Conservation (phyloP, 1,140 invertebrate genomes). For the Drosophila baimaii region DNA sequence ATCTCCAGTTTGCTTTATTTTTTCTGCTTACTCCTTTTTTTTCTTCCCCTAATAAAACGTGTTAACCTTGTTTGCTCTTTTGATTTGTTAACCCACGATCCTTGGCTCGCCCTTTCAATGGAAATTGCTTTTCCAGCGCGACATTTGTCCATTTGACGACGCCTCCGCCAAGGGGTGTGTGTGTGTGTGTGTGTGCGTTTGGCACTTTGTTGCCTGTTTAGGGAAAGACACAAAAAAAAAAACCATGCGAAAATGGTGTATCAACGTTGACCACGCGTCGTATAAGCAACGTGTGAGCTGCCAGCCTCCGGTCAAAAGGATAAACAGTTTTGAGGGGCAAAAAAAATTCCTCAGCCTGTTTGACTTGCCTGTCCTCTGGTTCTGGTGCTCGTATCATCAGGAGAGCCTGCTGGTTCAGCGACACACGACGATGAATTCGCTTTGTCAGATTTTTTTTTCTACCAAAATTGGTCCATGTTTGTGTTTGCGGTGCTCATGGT, state of each 20-base stretch:
- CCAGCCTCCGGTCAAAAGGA: conserved; percentile 19
- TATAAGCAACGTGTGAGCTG: conserved; percentile 20
- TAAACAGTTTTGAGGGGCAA: conserved; percentile 18
- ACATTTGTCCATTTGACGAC: conserved; percentile 17
- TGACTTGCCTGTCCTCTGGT: conserved; percentile 17
- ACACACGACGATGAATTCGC: conserved; percentile 2
- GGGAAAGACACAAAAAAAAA: background rate
- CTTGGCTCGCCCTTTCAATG: conserved; percentile 3
- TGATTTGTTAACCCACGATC: conserved; percentile 19
- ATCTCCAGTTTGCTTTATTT: background rate
- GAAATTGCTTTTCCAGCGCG: conserved; percentile 20
- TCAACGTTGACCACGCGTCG: conserved; percentile 19
- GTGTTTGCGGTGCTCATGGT: conserved; percentile 13
- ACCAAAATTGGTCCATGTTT: conserved; percentile 11
- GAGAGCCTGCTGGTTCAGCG: conserved; percentile 3
- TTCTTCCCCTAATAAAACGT: background rate
- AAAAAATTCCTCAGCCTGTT: conserved; percentile 15
- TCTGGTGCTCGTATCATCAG: conserved; percentile 4
- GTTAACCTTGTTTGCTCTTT: conserved; percentile 22
- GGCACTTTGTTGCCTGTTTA: conserved; percentile 19
- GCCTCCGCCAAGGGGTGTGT: background rate
- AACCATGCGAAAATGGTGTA: conserved; percentile 10
- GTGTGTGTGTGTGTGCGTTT: background rate
- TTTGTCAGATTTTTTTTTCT: conserved; percentile 6
- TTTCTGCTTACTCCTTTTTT: background rate